Evolutionary conservation across 2,113 vertebrate genomes (phyloP), one percentile per base, ranked within the genome.

Genomic region (Apteryx mantelli): DNA sequence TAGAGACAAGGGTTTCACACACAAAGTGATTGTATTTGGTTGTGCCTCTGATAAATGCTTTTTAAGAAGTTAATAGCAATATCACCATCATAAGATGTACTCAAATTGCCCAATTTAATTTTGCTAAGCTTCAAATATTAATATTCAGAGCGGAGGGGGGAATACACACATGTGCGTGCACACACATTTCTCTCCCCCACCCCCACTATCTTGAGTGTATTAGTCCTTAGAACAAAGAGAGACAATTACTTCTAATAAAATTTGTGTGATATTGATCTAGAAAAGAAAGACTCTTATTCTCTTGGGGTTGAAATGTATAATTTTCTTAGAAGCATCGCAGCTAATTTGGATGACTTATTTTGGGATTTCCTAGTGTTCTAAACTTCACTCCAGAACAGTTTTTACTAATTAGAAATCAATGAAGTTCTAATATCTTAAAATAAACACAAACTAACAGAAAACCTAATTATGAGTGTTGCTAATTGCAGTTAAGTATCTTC

Each of bases 401-500:
- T 84, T 95, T 44, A 32, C 34, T 10, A 34, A 73, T 69, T 74
- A 89, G 60, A 56, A 36, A 36, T 28, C 52, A 95, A 97, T 92
- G 52, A 70, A 65, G 53, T 25, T 65, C 38, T 61, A 69, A 60
- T 48, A 69, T 71, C 76, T 65, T 56, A 55, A 93, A 95, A 96
- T 80, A 82, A 97, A 91, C 50, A 86, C 52, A 80, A 92, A 83
- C 36, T 50, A 50, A 60, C 50, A 13, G 28, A 55, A 69, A 77
- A 74, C 25, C 36, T 5, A 12, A 53, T 66, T 24, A n/a, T 32
- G 46, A 25, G 36, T 86, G 60, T 55, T 89, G 48, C 77, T 94
- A 95, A 95, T 93, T 94, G 86, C 73, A 65, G 40, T 61, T 65
- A 92, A 92, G 60, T 48, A 46, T 32, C 80, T 68, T 92, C 83